Evolutionary conservation across 2,888 invertebrate species (phyloP).

Genomic region (Hydriomena furcata): DNA sequence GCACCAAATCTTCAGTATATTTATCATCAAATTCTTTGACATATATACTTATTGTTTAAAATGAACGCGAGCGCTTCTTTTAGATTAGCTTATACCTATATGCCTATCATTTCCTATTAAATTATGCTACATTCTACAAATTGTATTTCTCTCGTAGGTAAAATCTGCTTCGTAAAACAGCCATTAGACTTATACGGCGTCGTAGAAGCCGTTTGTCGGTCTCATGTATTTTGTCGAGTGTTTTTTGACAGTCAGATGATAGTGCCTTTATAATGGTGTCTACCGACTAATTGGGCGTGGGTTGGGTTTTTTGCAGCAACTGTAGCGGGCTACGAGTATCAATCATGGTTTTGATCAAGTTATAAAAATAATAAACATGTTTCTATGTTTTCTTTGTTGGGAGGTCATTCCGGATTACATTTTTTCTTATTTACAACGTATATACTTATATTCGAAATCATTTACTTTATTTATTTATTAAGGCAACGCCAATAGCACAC

Average conservation of each 20-base stretch:
- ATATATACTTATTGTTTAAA: too few relatives aligned
- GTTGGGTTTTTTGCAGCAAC: constrained; percentile 36
- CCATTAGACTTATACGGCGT: constrained; percentile 19
- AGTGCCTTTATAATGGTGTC: constrained; percentile 39
- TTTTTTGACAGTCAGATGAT: constrained; percentile 39
- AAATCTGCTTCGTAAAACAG: constrained; percentile 30
- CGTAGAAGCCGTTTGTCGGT: constrained; percentile 25
- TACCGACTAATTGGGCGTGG: constrained; percentile 47
- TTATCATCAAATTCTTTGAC: too few relatives aligned
- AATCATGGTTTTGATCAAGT: constrained; percentile 30
- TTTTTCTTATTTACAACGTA: too few relatives aligned
- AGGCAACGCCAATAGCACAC: too few relatives aligned
- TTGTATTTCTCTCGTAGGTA: constrained; percentile 28
- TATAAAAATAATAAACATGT: constrained; percentile 25
- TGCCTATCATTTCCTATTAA: too few relatives aligned
- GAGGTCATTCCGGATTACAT: constrained; percentile 10
- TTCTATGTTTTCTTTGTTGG: constrained; percentile 13
- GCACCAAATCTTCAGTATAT: too few relatives aligned
- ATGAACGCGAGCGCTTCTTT: too few relatives aligned
- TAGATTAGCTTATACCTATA: too few relatives aligned
- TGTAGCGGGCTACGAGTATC: constrained; percentile 19
- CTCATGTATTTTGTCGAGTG: constrained; percentile 23
- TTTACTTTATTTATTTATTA: too few relatives aligned
- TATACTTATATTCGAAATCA: too few relatives aligned
- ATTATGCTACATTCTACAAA: neutral